A percentile compares a stretch with the other conserved stretches of the same genome.
Conservation (phyloP, 2,113 vertebrate genomes). For the Zootoca vivipara region DNA sequence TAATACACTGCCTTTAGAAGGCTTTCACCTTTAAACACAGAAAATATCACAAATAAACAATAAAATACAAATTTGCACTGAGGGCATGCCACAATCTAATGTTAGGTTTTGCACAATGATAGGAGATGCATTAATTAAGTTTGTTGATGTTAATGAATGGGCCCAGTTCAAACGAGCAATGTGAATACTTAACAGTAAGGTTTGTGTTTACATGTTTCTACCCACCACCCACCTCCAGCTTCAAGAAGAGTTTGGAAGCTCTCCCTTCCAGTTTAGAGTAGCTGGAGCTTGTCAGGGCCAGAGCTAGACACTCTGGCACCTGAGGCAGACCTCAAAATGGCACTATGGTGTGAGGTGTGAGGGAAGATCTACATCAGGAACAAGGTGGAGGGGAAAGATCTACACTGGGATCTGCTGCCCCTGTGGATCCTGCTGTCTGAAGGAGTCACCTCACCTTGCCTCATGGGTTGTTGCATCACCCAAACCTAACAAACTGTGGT, state of each 20-base stretch:
- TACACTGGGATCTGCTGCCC: no score
- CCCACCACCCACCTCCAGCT: background rate
- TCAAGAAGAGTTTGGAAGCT: background rate
- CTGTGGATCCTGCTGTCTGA: no score
- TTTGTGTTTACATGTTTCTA: background rate
- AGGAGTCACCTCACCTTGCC: no score
- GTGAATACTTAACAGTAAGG: background rate
- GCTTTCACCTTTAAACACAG: background rate
- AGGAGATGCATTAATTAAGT: background rate
- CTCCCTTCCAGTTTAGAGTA: background rate
- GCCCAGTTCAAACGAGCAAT: background rate
- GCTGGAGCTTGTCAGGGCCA: background rate
- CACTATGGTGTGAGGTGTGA: no score
- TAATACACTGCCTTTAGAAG: background rate
- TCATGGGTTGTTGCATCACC: no score
- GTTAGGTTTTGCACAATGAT: background rate
- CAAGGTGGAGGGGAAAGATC: no score
- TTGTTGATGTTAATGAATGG: background rate
- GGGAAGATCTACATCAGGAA: no score
- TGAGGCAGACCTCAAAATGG: no score
- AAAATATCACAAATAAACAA: background rate
- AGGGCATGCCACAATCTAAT: background rate
- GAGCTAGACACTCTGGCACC: no score
- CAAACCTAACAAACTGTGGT: no score
- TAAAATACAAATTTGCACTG: background rate